Conservation (phyloP, 2,113 vertebrate species). For the Jacana jacana region DNA sequence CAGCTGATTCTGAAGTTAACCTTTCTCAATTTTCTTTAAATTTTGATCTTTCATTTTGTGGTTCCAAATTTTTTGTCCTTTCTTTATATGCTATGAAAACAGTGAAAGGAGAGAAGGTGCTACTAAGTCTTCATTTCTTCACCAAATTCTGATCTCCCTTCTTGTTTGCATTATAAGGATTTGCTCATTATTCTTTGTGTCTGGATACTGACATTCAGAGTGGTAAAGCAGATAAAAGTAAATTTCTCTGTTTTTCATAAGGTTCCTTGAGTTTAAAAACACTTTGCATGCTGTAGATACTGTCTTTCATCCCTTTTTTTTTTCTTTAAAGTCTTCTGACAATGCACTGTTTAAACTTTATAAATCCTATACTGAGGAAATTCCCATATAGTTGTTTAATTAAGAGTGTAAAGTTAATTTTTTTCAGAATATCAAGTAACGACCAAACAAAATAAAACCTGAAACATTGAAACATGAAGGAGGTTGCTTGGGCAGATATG, state of each 20-base stretch:
- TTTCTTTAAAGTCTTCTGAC: background rate
- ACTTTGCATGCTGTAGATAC: background rate
- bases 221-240: background rate
- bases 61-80: background rate
- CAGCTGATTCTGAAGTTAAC: background rate
- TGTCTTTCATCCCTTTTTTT: background rate
- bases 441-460: background rate
- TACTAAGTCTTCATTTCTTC: background rate
- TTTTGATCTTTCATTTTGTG: background rate
- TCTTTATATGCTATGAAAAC: background rate
- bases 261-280: background rate
- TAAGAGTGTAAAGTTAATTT: background rate
- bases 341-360: background rate
- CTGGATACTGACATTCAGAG: background rate
- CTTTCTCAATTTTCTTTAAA: background rate
- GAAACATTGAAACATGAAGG: background rate
- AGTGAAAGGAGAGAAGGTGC: background rate
- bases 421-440: background rate
- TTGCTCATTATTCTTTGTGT: background rate
- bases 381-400: background rate
- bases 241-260: background rate
- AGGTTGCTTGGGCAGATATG: background rate
- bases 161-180: background rate
- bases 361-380: background rate
- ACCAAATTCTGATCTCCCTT: background rate